Evolutionary conservation across 2,888 invertebrate genomes (phyloP), one percentile per base, ranked within the genome.

Genomic region (Agonopterix subpropinquella): DNA sequence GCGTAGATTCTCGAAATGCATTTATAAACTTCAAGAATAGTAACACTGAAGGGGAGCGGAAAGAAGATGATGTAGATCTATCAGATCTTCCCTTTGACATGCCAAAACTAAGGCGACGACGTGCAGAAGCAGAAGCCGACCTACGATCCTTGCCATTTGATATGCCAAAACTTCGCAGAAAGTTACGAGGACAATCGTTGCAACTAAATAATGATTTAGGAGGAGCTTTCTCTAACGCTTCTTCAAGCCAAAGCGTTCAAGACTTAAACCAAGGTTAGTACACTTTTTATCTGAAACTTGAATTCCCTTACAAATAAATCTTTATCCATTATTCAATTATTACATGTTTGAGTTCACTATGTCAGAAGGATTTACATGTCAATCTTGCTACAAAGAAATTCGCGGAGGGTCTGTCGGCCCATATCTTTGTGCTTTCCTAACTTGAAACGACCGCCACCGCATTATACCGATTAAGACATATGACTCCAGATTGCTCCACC

Each of bases 41-140:
- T 54, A 91, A 91, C 52, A 89, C 89, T 47, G 87, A 85, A 58
- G 83, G 84, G 48, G 84, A 83, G 57, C 78, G 74, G 43, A 85
- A 87, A 55, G 86, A 87, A n/a, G 84, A 91, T 49, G 91, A 91
- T 37, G 92, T 92, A 48, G 93, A 95, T 65, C 82, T 95, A 55
- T 91, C 92, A 35, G 95, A 96, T 83, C 90, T 96, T 59, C 96
- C 96, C 1, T 96, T 96, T 65, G 96, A 96, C 65, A 96, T 96
- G 96, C 96, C 96, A 45, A 96, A 96, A 76, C 79, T 96, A 57
- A 89, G 95, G 51, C 89, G 95, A 55, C 90, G 93, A 64, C 81
- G 92, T 51, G 90, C 92, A 62, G 92, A 93, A 66, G 94, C 94
- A 48, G 94, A 94, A 58, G 94, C 95, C 43, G 96, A 96, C 72